Conservation (phyloP, 1,140 invertebrate genomes). For the Drosophila baimaii region DNA sequence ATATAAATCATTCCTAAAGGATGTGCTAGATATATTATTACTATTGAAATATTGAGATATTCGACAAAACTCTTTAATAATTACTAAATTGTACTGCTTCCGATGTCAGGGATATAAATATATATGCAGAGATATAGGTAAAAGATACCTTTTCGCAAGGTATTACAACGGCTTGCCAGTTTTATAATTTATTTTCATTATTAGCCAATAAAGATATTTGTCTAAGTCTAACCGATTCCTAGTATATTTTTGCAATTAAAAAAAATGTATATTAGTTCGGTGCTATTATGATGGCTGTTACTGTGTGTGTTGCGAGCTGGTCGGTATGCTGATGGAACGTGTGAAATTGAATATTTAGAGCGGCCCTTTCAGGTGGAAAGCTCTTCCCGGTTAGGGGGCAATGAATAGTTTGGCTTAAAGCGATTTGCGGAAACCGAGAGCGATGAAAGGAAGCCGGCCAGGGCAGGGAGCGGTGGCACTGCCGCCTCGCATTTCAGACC, state of each 20-base stretch:
- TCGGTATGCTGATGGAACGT: conserved; percentile 20
- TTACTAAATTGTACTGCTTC: too few relatives aligned
- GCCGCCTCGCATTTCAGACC: conserved; percentile 17
- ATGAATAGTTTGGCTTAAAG: conserved; percentile 42
- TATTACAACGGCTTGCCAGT: too few relatives aligned
- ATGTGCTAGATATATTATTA: too few relatives aligned
- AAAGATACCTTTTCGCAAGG: too few relatives aligned
- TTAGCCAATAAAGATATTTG: too few relatives aligned
- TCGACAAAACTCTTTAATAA: too few relatives aligned
- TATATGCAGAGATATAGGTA: too few relatives aligned
- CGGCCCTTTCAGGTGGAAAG: conserved; percentile 29
- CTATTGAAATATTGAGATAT: too few relatives aligned
- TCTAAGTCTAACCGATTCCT: too few relatives aligned
- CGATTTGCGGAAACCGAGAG: conserved; percentile 22
- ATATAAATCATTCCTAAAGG: too few relatives aligned
- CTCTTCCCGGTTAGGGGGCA: conserved; percentile 3
- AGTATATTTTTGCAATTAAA: not conserved
- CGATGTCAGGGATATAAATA: too few relatives aligned
- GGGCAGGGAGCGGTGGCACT: not conserved
- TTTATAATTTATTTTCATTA: too few relatives aligned
- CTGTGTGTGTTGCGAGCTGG: not conserved
- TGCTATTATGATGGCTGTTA: not conserved
- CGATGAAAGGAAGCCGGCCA: conserved; percentile 6
- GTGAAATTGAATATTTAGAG: conserved; percentile 54
- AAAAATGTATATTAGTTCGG: not conserved